Base-by-base conservation (phyloP, 2,797 vertebrate species). In the Spinus olivaceus region DNA sequence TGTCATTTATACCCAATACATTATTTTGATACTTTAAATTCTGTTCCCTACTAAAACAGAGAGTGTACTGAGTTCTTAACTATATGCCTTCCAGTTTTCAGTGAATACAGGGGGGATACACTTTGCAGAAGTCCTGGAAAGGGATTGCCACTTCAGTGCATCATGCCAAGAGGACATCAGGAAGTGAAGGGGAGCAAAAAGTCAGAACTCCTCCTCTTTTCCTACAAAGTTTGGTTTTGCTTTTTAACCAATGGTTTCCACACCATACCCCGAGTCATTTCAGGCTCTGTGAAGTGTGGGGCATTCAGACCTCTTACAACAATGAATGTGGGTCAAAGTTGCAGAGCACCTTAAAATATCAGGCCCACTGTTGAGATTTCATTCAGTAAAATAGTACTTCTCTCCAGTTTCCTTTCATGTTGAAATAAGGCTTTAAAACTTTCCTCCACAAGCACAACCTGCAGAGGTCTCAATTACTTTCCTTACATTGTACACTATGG, bases 1-100 rank as follows among this genome's bases (percentile, higher is more conserved):
- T 94, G 74, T 95, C 42, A 56, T 92, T 95, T 94, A n/a, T 95
- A 54, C 54, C 32, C 32, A 35, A n/a, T 46, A 9, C 27, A 10
- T 37, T 46, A n/a, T 37, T 66, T 78, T 39, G 47, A 63, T 33
- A 25, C 2, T 61, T 90, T 42, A 28, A 23, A 25, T 72, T 79
- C 13, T 65, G 5, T 66, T 57, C 23, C 15, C 81, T 73, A 47
- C 30, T 27, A 32, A 42, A 92, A 35, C 11, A 86, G 30, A 28
- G 6, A 33, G 21, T 6, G 0, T 66, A 20, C n/a, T 67, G 49
- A 42, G 21, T 41, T 86, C 64, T 79, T 72, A 70, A 25, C 57
- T 42, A 0, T 35, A 6, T 77, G 33, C 53, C 57, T 73, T 81
- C 42, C 23, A 44, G 30, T n/a, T 37, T 14, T 69, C 3, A 2